Evolutionary conservation across 1,140 invertebrate genomes (phyloP).

Genomic region (Bombus waltoni): DNA sequence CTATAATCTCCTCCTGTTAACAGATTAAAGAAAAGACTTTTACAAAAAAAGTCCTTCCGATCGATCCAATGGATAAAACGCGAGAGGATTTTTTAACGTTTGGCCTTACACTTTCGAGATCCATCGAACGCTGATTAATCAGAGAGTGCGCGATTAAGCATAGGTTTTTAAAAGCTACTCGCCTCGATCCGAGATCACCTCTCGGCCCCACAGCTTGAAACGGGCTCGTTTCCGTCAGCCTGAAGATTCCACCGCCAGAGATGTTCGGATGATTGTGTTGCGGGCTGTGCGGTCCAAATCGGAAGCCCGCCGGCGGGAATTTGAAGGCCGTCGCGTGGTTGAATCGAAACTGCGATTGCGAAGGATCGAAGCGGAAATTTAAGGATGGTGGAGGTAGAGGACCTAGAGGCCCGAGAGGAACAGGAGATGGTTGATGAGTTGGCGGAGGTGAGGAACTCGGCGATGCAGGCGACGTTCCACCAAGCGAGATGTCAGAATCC

Average conservation of each 20-base stretch:
- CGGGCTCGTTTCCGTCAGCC: slow-evolving; percentile 80
- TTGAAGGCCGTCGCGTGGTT: slow-evolving; percentile 79
- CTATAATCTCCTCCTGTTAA: no score
- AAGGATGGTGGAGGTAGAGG: slow-evolving; percentile 76
- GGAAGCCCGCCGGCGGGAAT: slow-evolving; percentile 78
- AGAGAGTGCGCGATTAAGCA: slow-evolving; percentile 5
- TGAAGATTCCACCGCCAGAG: slow-evolving; percentile 78
- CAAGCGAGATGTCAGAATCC: slow-evolving; percentile 81
- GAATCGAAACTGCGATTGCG: slow-evolving; percentile 80
- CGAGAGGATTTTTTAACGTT: not conserved
- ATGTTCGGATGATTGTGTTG: slow-evolving; percentile 80
- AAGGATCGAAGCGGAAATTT: slow-evolving; percentile 80
- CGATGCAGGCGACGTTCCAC: slow-evolving; percentile 80
- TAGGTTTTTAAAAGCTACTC: slow-evolving; percentile 30
- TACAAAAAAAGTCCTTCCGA: no score
- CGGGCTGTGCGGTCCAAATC: slow-evolving; percentile 79
- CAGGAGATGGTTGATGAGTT: slow-evolving; percentile 77
- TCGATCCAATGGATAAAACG: not conserved
- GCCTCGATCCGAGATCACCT: slow-evolving; percentile 81
- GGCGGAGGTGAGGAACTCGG: slow-evolving; percentile 79
- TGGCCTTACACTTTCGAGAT: not conserved
- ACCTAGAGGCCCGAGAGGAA: slow-evolving; percentile 77
- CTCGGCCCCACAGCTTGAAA: slow-evolving; percentile 81
- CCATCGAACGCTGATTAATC: no score
- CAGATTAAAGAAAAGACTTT: no score